Evolutionary conservation across 2,888 invertebrate genomes (phyloP).

Genomic region (Leptogaster cylindrica): DNA sequence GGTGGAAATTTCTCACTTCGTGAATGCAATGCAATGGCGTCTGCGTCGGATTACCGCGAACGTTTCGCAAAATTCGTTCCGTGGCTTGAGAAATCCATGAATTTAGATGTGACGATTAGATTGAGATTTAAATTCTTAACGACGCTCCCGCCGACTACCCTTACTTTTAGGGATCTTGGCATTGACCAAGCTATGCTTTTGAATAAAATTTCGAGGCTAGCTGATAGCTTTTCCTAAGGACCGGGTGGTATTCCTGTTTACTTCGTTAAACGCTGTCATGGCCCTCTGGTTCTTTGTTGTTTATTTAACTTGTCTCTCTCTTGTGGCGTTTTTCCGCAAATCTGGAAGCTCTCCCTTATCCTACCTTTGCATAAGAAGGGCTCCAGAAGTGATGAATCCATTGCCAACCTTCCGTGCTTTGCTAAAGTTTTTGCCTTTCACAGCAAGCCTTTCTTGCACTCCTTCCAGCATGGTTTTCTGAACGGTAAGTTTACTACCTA

Average conservation of each 20-base stretch:
- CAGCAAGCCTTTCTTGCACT: too few relatives aligned
- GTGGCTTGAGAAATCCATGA: constrained; percentile 10
- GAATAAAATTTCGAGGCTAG: not conserved
- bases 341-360: not conserved
- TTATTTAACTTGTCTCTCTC: not conserved
- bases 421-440: not conserved
- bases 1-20: too few relatives aligned
- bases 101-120: not conserved
- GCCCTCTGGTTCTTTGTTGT: not conserved
- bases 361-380: not conserved
- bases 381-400: not conserved
- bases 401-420: too few relatives aligned
- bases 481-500: too few relatives aligned
- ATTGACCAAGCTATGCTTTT: too few relatives aligned
- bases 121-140: too few relatives aligned
- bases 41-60: not conserved
- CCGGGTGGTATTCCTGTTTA: not conserved
- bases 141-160: not conserved
- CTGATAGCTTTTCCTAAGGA: not conserved
- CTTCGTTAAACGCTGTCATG: not conserved
- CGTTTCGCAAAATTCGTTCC: constrained; percentile 2
- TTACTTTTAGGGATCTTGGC: not conserved
- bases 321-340: not conserved
- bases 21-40: too few relatives aligned
- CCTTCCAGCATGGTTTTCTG: too few relatives aligned